Evolutionary conservation across 2,797 vertebrate genomes (phyloP).

Genomic region (Lepidocolaptes lacrymiger): DNA sequence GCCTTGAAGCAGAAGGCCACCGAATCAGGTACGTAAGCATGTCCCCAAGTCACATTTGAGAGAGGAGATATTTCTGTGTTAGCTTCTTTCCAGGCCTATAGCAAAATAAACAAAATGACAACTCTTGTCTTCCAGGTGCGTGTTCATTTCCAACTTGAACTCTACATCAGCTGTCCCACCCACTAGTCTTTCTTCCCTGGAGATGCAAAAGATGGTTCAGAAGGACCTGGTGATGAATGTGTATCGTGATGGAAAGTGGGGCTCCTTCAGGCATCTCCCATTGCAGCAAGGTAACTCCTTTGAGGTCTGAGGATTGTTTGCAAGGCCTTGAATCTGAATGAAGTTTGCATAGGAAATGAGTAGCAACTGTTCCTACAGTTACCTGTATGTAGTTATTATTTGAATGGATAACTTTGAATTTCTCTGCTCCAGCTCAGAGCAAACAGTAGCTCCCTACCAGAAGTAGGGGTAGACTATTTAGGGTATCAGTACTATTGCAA

Average conservation of each 20-base stretch:
- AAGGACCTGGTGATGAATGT: constrained; percentile 90
- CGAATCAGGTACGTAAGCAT: constrained; percentile 82
- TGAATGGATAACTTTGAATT: not conserved
- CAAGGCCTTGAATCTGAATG: not conserved
- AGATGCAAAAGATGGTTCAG: constrained; percentile 79
- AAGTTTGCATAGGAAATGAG: not conserved
- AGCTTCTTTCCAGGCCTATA: not conserved
- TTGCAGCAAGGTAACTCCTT: constrained; percentile 77
- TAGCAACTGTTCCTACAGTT: not conserved
- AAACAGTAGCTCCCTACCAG: not conserved
- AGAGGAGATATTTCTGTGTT: not conserved
- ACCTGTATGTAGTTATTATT: not conserved
- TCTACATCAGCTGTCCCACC: constrained; percentile 70
- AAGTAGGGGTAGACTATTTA: not conserved
- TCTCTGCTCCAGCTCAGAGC: not conserved
- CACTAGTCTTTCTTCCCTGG: constrained; percentile 66
- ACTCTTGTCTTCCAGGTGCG: constrained; percentile 79
- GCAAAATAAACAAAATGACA: not conserved
- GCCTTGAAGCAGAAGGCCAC: constrained; percentile 90
- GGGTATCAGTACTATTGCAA: not conserved
- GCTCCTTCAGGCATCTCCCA: constrained; percentile 88
- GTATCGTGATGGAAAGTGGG: constrained; percentile 90
- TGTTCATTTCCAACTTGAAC: constrained; percentile 89
- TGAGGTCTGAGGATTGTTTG: not conserved
- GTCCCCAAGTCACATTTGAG: not conserved